Conservation (phyloP, 2,797 vertebrate species). For the Micromesistius poutassou region DNA sequence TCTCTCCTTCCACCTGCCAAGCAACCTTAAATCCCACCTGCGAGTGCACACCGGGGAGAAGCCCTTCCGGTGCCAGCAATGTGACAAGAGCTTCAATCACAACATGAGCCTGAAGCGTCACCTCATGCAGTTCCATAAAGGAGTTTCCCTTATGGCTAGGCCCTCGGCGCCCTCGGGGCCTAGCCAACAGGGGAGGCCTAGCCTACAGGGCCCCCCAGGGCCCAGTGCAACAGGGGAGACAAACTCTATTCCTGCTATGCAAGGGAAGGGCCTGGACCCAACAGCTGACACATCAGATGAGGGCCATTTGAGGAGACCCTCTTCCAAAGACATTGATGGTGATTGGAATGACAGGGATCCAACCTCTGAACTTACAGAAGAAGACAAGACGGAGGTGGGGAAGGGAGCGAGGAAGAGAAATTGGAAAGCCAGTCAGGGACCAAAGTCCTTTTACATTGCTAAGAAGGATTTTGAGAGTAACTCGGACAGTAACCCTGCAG, state of each 20-base stretch:
- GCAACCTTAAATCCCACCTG: slow-evolving; percentile 63
- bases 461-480: slow-evolving; percentile 20
- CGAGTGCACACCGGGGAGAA: slow-evolving; percentile 61
- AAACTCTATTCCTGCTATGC: background rate
- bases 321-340: background rate
- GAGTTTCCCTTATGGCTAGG: background rate
- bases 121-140: slow-evolving; percentile 40
- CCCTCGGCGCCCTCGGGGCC: background rate
- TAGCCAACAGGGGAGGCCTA: background rate
- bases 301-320: background rate
- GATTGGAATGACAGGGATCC: too few relatives aligned
- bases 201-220: background rate
- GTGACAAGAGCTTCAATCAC: slow-evolving; percentile 58
- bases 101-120: slow-evolving; percentile 63
- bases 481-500: slow-evolving; percentile 35
- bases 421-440: background rate
- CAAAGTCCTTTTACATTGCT: background rate
- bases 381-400: background rate
- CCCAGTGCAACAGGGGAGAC: background rate
- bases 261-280: background rate
- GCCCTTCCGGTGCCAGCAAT: slow-evolving; percentile 54
- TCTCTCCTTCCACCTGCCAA: slow-evolving; percentile 50
- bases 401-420: slow-evolving; percentile 1
- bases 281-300: background rate
- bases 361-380: background rate